Evolutionary conservation across 2,113 vertebrate genomes (phyloP).

Genomic region (Galbula dea): DNA sequence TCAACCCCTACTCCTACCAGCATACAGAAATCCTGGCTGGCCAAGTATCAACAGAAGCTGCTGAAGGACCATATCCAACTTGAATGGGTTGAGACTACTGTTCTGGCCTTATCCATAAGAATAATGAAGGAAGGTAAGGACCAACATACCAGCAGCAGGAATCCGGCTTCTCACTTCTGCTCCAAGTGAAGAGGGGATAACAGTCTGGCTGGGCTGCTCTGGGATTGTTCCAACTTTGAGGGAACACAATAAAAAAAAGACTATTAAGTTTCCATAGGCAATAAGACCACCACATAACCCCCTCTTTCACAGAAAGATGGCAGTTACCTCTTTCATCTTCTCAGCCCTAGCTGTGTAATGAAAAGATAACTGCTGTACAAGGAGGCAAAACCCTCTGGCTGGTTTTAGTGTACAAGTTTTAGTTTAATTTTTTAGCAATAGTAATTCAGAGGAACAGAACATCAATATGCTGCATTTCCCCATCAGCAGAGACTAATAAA

Average conservation of each 20-base stretch:
- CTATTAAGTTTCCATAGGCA: not conserved
- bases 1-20: not conserved
- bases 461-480: not conserved
- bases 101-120: not conserved
- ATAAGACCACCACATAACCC: not conserved
- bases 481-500: not conserved
- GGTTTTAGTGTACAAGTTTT: not conserved
- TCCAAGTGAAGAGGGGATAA: conserved; percentile 67
- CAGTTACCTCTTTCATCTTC: not conserved
- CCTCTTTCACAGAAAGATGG: not conserved
- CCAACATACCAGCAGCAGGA: conserved; percentile 57
- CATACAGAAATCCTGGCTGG: not conserved
- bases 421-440: not conserved
- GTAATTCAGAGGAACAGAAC: not conserved
- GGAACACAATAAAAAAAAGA: not conserved
- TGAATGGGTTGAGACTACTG: not conserved
- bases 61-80: not conserved
- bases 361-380: not conserved
- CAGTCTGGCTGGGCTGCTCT: conserved; percentile 75
- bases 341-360: not conserved
- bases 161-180: conserved; percentile 70
- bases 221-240: conserved; percentile 83
- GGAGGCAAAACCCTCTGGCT: not conserved
- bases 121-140: not conserved
- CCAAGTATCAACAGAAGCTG: not conserved